Evolutionary conservation across 2,888 invertebrate species (phyloP).

Genomic region (Agapostemon virescens): DNA sequence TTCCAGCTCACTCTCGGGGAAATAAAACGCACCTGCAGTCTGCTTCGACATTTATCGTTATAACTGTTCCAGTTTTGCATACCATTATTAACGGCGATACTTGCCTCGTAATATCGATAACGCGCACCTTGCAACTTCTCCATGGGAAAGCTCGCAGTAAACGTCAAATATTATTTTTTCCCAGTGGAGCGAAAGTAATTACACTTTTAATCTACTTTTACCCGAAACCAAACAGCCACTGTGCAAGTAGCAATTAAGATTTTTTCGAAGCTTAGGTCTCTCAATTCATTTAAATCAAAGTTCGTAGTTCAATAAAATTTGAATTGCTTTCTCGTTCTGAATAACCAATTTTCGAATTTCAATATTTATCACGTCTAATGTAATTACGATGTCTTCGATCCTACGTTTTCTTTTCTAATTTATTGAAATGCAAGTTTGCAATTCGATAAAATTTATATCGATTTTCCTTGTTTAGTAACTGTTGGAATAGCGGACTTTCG

Average conservation of each 20-base stretch:
- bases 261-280: background rate
- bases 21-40: conserved; percentile 57
- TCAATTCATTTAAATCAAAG: background rate
- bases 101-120: conserved; percentile 41
- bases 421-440: background rate
- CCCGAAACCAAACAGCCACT: background rate
- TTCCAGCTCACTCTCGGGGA: conserved; percentile 45
- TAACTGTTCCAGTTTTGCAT: conserved; percentile 57
- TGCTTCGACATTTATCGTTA: conserved; percentile 57
- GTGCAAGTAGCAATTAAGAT: background rate
- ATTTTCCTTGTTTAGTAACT: background rate
- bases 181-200: conserved; percentile 7
- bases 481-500: background rate
- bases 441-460: background rate
- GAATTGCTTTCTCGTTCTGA: background rate
- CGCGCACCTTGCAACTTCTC: conserved; percentile 36
- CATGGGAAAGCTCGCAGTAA: conserved; percentile 23
- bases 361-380: background rate
- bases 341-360: background rate
- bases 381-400: background rate
- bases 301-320: background rate
- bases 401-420: background rate
- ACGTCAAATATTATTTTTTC: conserved; percentile 33
- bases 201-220: background rate
- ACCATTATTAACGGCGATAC: conserved; percentile 47